Evolutionary conservation across 2,888 invertebrate genomes (phyloP).

Genomic region (Spicauda simplicius): DNA sequence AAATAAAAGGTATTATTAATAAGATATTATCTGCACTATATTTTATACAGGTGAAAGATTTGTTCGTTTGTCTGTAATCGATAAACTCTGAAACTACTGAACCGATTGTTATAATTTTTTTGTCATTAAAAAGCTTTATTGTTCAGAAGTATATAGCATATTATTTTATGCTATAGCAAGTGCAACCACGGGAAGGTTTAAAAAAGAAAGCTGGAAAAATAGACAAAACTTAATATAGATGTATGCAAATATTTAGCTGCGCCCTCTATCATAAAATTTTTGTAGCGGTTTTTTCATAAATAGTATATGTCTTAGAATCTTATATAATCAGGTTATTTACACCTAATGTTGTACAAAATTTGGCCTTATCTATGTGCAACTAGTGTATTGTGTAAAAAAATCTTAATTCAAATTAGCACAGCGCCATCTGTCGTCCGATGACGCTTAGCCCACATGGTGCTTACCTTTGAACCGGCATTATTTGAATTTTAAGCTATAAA

Average conservation of each 20-base stretch:
- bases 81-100: no score
- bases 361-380: background rate
- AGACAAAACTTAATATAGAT: background rate
- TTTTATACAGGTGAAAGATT: no score
- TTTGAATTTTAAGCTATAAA: no score
- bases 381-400: background rate
- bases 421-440: background rate
- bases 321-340: background rate
- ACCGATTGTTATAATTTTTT: no score
- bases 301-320: background rate
- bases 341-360: background rate
- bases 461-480: background rate
- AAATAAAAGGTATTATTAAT: background rate
- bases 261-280: background rate
- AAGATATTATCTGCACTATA: no score
- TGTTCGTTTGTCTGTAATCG: no score
- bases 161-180: no score
- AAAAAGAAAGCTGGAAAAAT: no score
- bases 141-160: no score
- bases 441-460: background rate
- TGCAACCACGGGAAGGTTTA: no score
- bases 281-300: background rate
- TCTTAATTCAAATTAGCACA: background rate
- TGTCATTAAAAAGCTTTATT: no score
- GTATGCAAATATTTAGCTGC: background rate